Conservation (phyloP, 2,888 invertebrate genomes). For the Caenorhabditis parvicauda region DNA sequence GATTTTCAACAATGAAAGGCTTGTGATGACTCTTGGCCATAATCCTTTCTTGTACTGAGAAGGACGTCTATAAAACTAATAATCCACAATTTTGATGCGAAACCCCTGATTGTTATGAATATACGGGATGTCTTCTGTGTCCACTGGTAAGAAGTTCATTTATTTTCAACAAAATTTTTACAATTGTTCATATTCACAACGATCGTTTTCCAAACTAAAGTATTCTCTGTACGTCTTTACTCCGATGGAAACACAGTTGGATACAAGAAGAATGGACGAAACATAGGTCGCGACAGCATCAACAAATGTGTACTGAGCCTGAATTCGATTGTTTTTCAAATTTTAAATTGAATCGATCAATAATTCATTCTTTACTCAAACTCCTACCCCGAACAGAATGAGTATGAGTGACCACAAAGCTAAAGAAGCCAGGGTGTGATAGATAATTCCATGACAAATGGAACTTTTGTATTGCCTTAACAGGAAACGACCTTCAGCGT, state of each 20-base stretch:
- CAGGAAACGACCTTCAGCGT: no score
- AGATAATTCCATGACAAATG: constrained; percentile 27
- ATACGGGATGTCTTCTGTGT: not conserved
- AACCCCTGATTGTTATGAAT: not conserved
- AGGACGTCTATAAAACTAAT: no score
- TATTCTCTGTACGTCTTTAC: constrained; percentile 29
- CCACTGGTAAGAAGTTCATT: constrained; percentile 3
- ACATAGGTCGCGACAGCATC: constrained; percentile 25
- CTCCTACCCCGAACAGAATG: constrained; percentile 19
- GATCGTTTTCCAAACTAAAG: constrained; percentile 28
- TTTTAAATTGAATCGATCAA: not conserved
- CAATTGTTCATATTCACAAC: constrained; percentile 31
- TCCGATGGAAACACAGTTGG: constrained; percentile 25
- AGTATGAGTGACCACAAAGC: constrained; percentile 22
- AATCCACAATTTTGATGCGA: no score
- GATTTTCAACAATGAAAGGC: not conserved
- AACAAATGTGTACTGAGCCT: constrained; percentile 19
- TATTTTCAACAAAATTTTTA: not conserved
- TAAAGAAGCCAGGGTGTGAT: constrained; percentile 29
- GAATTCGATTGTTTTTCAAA: not conserved
- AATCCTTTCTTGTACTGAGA: no score
- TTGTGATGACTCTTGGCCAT: no score
- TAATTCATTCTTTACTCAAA: not conserved
- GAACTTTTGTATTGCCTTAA: constrained; percentile 25
- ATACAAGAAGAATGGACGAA: constrained; percentile 16